Evolutionary conservation across 2,888 invertebrate species (phyloP).

Genomic region (Ellobium chinense): DNA sequence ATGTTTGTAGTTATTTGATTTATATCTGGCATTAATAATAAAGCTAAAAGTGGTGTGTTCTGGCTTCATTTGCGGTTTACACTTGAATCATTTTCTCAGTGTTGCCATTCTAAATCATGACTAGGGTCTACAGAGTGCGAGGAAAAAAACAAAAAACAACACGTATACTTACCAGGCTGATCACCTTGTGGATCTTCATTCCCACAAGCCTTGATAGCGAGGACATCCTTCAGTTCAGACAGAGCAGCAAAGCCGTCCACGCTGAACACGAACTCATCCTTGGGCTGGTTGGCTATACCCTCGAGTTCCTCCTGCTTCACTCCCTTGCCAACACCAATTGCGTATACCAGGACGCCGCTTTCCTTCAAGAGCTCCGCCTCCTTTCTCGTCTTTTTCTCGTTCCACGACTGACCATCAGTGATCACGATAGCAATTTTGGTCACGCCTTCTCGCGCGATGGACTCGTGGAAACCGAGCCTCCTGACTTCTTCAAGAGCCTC

Average conservation of each 20-base stretch:
- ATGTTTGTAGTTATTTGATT: too few relatives aligned
- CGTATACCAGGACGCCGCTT: conserved; percentile 31
- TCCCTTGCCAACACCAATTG: conserved; percentile 52
- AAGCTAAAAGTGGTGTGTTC: too few relatives aligned
- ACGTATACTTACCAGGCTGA: conserved; percentile 13
- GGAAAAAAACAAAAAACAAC: background rate
- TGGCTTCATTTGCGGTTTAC: too few relatives aligned
- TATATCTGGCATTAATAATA: too few relatives aligned
- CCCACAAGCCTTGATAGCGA: conserved; percentile 20
- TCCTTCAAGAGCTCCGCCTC: conserved; percentile 18
- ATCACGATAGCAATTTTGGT: conserved; percentile 41
- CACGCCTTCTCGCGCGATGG: conserved; percentile 29
- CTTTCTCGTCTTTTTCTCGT: conserved; percentile 33
- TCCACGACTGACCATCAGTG: conserved; percentile 49
- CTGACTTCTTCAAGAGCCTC: conserved; percentile 43
- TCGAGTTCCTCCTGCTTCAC: conserved; percentile 57
- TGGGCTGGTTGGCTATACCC: conserved; percentile 59
- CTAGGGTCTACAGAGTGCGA: too few relatives aligned
- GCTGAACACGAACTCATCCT: conserved; percentile 52
- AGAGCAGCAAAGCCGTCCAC: conserved; percentile 57
- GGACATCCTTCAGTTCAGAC: conserved; percentile 23
- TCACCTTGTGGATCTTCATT: background rate
- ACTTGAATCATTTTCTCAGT: too few relatives aligned
- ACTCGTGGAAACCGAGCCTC: conserved; percentile 29
- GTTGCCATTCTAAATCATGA: too few relatives aligned